These are phyloP conservation scores for Ferrisia virgata DNA, from an alignment of 2,888 invertebrate species.

Conservation along the genomic window DNA sequence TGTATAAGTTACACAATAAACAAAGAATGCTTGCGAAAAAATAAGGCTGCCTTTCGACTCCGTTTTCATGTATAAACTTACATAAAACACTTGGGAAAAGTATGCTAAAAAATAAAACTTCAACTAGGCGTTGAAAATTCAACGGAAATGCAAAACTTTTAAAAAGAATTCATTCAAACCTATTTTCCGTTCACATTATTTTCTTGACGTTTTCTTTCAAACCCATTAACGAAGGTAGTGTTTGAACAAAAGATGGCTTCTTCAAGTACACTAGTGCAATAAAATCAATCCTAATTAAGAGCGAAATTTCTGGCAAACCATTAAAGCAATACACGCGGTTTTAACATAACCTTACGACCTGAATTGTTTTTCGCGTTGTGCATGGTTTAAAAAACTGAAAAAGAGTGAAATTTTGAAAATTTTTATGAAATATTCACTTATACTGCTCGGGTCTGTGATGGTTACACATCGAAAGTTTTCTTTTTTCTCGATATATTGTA, in stretches of 20 bases:
- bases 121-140: neutral
- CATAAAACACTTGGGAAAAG: neutral
- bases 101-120: neutral
- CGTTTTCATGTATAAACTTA: neutral
- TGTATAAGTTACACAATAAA: neutral
- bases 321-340: neutral
- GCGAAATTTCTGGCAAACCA: neutral
- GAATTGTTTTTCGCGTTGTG: neutral
- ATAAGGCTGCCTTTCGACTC: neutral
- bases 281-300: constrained; percentile 8
- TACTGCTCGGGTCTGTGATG: no score
- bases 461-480: no score
- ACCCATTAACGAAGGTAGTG: constrained; percentile 1
- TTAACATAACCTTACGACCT: neutral
- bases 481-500: no score
- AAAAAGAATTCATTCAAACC: neutral
- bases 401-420: neutral
- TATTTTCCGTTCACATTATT: neutral
- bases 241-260: neutral
- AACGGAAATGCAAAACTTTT: constrained; percentile 4
- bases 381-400: neutral
- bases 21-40: neutral
- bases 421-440: no score
- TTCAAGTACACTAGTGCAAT: neutral
- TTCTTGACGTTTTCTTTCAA: neutral